A percentile compares a stretch with the other conserved stretches of the same genome.
phyloP scores from a whole-genome alignment of 2,113 vertebrate genomes.

The Glaucomys volans region DNA sequence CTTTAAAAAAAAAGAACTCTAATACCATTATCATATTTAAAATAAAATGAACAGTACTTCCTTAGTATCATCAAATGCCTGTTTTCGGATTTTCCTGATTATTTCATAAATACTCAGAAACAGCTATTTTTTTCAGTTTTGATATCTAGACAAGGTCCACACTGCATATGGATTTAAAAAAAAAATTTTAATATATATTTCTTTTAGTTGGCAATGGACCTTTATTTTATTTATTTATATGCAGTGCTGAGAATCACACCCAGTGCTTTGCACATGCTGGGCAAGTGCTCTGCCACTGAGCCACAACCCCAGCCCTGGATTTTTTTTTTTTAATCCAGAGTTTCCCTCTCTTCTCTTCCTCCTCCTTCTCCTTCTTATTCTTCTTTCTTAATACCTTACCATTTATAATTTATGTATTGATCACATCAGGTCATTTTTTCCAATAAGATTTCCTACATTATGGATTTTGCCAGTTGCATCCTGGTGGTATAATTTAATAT shows the following conservation, averaged over 20 bases:
- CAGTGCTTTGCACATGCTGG: no score
- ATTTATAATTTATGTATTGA: constrained; percentile 6
- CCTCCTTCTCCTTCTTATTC: not conserved
- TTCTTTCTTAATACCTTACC: not conserved
- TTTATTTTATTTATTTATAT: no score
- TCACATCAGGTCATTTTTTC: not conserved
- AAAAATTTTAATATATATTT: no score
- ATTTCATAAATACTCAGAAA: not conserved
- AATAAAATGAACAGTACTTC: constrained; percentile 2
- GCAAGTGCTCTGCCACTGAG: no score
- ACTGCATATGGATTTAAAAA: not conserved
- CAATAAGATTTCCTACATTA: not conserved
- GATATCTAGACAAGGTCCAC: not conserved
- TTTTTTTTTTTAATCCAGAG: not conserved
- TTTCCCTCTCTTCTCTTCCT: no score
- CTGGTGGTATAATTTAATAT: not conserved
- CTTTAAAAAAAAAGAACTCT: not conserved
- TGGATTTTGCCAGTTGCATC: not conserved
- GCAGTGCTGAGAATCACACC: no score
- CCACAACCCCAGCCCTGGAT: not conserved
- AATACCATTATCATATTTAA: not conserved
- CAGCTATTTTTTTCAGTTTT: not conserved
- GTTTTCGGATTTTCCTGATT: constrained; percentile 34
- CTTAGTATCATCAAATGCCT: not conserved
- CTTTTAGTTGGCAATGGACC: no score